Evolutionary conservation across 2,797 vertebrate genomes (phyloP), one percentile per base, ranked within the genome.

Genomic region (Rhinichthys osculus): DNA sequence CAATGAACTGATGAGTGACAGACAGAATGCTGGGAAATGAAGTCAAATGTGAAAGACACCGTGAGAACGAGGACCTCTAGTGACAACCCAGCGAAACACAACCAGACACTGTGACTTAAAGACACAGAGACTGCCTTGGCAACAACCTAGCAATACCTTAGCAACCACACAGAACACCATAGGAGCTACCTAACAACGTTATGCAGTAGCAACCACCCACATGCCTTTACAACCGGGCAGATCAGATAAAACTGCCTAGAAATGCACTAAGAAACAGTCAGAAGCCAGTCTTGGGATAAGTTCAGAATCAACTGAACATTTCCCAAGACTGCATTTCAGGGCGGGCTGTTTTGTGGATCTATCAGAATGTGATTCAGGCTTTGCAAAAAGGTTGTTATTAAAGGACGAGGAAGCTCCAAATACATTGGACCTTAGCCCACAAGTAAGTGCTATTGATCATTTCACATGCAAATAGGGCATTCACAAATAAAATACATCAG

Each of bases 401-500:
- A 33, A 57, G 33, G 19, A 38, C 6, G 50, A 38, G 19, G 30
- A 54, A 62, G n/a, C 59, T 62, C n/a, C 3, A 62, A 11, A 38
- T 57, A 23, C 3, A 54, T 38, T 57, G 73, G 30, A 57, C 47
- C 19, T 76, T 23, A 35, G 19, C 73, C 50, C 30, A 77, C 30
- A 52, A 54, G 73, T 54, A 23, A 35, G 72, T 50, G 27, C 72
- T 23, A 11, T 3, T 54, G 50, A 57, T 77, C 10, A 77, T 77
- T 77, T 77, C 73, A 38, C 50, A 77, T 77, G 30, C 50, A 77
- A 54, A 33, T 35, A 35, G 50, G 17, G 19, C 73, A 2, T 76
- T 76, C 54, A 76, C 50, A 52, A 54, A 35, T 54, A 76, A 76
- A 8, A 54, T 17, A 13, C 47, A 35, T 2, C 30, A 30, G 30